These are phyloP conservation scores for Psilopogon haemacephalus DNA, from an alignment of 2,113 vertebrate genomes.

Conservation along the genomic window DNA sequence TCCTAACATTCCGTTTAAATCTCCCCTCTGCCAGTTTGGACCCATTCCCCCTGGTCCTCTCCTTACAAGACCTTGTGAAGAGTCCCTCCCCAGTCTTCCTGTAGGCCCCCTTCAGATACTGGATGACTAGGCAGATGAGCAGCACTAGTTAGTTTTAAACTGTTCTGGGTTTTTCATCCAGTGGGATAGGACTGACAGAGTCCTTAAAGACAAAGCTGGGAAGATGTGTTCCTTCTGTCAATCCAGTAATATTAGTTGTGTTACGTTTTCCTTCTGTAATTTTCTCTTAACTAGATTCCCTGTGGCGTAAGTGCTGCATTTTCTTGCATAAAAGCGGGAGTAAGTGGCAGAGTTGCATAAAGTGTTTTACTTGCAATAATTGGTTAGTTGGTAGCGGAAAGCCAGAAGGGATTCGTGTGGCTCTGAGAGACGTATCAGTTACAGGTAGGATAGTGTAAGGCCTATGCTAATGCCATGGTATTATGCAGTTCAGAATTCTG, in stretches of 20 bases:
- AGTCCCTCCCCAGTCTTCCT: too few species aligned
- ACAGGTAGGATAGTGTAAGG: neutral
- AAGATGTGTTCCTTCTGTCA: neutral
- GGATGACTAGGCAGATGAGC: neutral
- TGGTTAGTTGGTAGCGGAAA: neutral
- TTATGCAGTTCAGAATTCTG: neutral
- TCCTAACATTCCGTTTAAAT: too few species aligned
- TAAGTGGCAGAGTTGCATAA: neutral
- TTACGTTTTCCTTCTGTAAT: neutral
- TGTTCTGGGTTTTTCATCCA: neutral
- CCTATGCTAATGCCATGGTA: neutral
- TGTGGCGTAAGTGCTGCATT: neutral
- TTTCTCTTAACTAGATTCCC: neutral
- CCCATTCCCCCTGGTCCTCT: too few species aligned
- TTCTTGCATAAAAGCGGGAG: neutral
- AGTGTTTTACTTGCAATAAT: neutral
- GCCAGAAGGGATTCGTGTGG: neutral
- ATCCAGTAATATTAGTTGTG: neutral
- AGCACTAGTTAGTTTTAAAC: neutral
- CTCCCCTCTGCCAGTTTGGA: too few species aligned
- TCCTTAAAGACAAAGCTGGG: neutral
- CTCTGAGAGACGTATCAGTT: neutral
- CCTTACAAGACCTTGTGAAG: too few species aligned
- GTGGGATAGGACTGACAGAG: neutral
- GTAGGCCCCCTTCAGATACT: too few species aligned